Conservation (phyloP, 2,888 invertebrate species). For the Eueremaeus valkanovi region DNA sequence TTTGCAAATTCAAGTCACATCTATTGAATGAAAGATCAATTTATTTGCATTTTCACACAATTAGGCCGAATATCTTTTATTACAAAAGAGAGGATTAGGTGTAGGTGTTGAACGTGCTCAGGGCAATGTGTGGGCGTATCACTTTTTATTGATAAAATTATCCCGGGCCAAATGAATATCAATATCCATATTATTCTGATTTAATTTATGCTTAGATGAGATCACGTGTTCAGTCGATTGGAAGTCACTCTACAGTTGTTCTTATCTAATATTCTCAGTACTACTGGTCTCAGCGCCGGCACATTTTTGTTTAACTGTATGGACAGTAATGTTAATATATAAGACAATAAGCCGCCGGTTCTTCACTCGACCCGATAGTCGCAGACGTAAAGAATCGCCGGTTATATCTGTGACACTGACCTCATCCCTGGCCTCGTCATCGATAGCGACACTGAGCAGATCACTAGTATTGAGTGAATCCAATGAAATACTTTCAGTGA, state of each 20-base stretch:
- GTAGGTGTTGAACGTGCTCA: too few species aligned
- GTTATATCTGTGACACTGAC: neutral
- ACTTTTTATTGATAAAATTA: too few species aligned
- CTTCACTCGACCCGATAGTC: neutral
- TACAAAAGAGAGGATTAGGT: too few species aligned
- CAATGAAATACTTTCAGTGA: neutral
- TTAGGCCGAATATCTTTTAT: too few species aligned
- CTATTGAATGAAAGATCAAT: too few species aligned
- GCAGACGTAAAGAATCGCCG: neutral
- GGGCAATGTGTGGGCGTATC: too few species aligned
- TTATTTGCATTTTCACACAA: too few species aligned
- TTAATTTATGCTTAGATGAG: slow-evolving; percentile 26
- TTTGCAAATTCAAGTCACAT: too few species aligned
- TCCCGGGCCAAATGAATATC: too few species aligned
- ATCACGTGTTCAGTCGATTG: slow-evolving; percentile 35
- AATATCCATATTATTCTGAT: too few species aligned
- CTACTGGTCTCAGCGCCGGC: slow-evolving; percentile 28
- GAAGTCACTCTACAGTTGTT: slow-evolving; percentile 23
- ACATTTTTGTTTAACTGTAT: neutral
- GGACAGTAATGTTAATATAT: slow-evolving; percentile 22
- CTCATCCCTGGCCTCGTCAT: slow-evolving; percentile 16
- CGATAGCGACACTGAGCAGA: neutral
- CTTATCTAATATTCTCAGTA: slow-evolving; percentile 31
- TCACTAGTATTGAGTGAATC: slow-evolving; percentile 6
- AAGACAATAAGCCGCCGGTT: neutral